Conservation (phyloP, 2,888 invertebrate species). For the Sicus ferrugineus region DNA sequence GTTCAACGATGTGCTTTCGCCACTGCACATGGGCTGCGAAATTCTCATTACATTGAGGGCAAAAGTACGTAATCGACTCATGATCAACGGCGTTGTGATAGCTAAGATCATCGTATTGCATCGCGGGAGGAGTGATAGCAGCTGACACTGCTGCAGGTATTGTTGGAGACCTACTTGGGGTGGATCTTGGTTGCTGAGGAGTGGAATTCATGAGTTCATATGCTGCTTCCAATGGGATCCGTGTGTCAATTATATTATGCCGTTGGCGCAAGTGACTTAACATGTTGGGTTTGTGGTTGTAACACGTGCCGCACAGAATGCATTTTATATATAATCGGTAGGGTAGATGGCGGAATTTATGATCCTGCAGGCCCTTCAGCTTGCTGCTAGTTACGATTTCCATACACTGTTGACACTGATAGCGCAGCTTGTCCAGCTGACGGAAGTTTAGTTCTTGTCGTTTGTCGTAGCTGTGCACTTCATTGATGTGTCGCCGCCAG, state of each 20-base stretch:
- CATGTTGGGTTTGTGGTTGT: conserved; percentile 59
- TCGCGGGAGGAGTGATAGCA: conserved; percentile 33
- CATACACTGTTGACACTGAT: conserved; percentile 54
- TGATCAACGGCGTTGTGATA: conserved; percentile 59
- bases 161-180: conserved; percentile 28
- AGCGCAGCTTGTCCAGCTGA: conserved; percentile 56
- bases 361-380: conserved; percentile 58
- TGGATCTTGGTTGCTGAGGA: neutral
- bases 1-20: conserved; percentile 59
- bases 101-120: conserved; percentile 54
- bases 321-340: conserved; percentile 56
- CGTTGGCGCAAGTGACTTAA: conserved; percentile 54
- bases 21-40: conserved; percentile 58
- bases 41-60: conserved; percentile 56
- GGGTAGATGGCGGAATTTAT: conserved; percentile 57
- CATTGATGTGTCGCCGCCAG: conserved; percentile 58
- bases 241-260: conserved; percentile 53
- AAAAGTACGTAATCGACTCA: conserved; percentile 56
- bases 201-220: neutral
- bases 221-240: conserved; percentile 29
- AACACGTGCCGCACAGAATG: conserved; percentile 56
- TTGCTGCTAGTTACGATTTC: conserved; percentile 56
- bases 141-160: conserved; percentile 12
- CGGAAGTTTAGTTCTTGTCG: conserved; percentile 54
- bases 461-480: conserved; percentile 56